Conservation (phyloP, 2,113 vertebrate species). For the Rousettus leschenaultii region DNA sequence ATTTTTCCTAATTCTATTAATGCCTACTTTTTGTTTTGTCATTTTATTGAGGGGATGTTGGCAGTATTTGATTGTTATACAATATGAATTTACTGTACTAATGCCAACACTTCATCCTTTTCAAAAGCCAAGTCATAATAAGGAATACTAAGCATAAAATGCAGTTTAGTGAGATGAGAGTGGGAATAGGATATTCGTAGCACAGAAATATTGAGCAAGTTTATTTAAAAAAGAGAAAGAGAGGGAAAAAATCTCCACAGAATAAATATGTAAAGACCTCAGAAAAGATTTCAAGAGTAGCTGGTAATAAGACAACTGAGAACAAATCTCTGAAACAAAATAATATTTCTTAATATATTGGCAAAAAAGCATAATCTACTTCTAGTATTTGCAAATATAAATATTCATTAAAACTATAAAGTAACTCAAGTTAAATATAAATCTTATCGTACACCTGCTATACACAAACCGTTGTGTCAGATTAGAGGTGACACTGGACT, state of each 20-base stretch:
- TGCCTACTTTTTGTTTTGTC: constrained; percentile 38
- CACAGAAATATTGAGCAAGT: not conserved
- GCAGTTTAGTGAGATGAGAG: not conserved
- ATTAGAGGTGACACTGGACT: not conserved
- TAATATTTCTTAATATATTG: not conserved
- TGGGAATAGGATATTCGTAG: not conserved
- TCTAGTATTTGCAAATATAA: not conserved
- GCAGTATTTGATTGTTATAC: not conserved
- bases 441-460: not conserved
- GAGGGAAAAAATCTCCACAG: rapidly evolving
- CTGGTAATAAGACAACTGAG: not conserved
- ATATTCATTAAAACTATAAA: not conserved
- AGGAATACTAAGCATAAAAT: not conserved
- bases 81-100: not conserved
- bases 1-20: constrained; percentile 16
- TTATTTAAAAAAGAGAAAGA: not conserved
- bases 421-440: not conserved
- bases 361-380: not conserved
- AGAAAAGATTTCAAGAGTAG: not conserved
- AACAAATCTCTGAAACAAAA: constrained; percentile 18
- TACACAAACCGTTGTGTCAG: not conserved
- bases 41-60: constrained; percentile 15
- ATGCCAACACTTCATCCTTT: not conserved
- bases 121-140: not conserved
- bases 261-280: not conserved